A percentile compares a stretch with the other conserved stretches of the same genome.
Evolutionary conservation across 1,140 invertebrate genomes (phyloP).

Genomic region (Rhagoletis pomonella): DNA sequence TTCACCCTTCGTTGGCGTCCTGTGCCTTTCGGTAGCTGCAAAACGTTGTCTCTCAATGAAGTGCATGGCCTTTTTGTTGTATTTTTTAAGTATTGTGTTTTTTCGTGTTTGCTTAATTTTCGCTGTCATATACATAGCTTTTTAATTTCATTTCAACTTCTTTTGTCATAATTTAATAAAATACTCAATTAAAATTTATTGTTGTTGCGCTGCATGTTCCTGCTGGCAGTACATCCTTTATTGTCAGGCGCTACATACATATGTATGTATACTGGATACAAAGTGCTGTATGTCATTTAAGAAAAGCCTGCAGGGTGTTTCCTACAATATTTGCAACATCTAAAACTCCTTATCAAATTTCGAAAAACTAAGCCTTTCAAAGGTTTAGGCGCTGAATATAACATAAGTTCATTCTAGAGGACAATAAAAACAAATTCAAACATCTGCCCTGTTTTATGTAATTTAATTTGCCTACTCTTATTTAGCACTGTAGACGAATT

Average conservation of each 20-base stretch:
- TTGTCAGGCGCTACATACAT: neutral
- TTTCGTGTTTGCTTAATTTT: neutral
- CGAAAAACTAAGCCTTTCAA: too few species aligned
- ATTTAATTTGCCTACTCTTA: too few species aligned
- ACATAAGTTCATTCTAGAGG: too few species aligned
- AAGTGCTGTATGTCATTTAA: too few species aligned
- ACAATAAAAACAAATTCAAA: too few species aligned
- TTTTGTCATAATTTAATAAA: slow-evolving; percentile 50
- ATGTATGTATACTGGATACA: too few species aligned
- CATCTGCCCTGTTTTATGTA: too few species aligned
- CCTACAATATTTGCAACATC: too few species aligned
- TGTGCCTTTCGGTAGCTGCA: neutral
- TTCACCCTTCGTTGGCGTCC: neutral
- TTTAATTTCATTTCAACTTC: slow-evolving; percentile 39
- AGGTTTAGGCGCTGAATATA: too few species aligned
- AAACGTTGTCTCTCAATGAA: neutral
- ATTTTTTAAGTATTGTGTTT: neutral
- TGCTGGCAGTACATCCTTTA: neutral
- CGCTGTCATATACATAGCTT: neutral
- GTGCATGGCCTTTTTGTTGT: neutral
- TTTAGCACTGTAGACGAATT: too few species aligned
- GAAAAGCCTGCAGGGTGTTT: too few species aligned
- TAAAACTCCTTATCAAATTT: too few species aligned
- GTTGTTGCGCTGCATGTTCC: neutral
- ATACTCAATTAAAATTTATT: slow-evolving; percentile 33